phyloP scores from a whole-genome alignment of 1,140 invertebrate species.

The Bicyclus anynana region DNA sequence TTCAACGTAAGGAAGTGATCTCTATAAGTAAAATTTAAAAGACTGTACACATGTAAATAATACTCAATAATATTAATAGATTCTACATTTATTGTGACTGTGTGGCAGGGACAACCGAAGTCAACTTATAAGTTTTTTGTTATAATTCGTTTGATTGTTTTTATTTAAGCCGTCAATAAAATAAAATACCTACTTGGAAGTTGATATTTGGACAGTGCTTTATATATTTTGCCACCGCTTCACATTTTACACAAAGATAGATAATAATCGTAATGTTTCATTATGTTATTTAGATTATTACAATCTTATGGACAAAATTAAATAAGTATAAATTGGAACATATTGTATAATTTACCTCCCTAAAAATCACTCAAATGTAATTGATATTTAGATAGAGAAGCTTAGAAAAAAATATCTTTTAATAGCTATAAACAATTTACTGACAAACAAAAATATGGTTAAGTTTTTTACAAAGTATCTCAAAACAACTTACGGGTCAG shows the following conservation, averaged over 20 bases:
- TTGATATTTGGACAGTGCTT: constrained; percentile 12
- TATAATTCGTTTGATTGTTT: constrained; percentile 13
- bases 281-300: constrained; percentile 60
- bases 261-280: constrained; percentile 43
- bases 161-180: constrained; percentile 11
- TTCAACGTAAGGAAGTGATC: constrained; percentile 88
- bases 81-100: constrained; percentile 51
- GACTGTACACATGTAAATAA: constrained; percentile 76
- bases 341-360: constrained; percentile 6
- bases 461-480: no score
- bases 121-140: constrained; percentile 28
- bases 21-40: constrained; percentile 69
- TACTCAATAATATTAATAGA: constrained; percentile 76
- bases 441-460: no score
- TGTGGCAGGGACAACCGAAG: constrained; percentile 36
- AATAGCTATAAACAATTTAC: no score
- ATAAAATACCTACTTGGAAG: constrained; percentile 5
- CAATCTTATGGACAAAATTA: constrained; percentile 44
- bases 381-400: no score
- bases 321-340: constrained; percentile 25
- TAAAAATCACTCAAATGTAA: no score
- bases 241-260: constrained; percentile 38
- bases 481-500: no score
- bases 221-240: constrained; percentile 21
- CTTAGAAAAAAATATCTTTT: no score